These are phyloP conservation scores for Pseudanteris insignis DNA, from an alignment of 2,888 invertebrate genomes.

Conservation along the genomic window DNA sequence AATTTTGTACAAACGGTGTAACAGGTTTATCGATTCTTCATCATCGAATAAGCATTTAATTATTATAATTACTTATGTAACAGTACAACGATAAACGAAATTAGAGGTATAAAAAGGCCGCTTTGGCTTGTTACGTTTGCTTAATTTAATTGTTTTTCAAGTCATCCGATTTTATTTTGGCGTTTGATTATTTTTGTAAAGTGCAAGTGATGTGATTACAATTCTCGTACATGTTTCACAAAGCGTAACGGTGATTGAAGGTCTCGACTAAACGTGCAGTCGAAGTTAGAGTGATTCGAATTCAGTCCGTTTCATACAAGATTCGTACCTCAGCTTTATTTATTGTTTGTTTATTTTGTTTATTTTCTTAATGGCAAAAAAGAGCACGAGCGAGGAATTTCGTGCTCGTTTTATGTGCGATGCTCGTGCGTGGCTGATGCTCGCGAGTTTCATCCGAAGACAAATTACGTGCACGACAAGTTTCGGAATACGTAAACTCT, in stretches of 20 bases:
- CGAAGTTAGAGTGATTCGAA: conserved; percentile 9
- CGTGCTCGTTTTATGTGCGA: background rate
- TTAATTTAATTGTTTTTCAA: too few relatives aligned
- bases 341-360: conserved; percentile 10
- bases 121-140: too few relatives aligned
- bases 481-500: conserved; percentile 6
- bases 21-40: too few relatives aligned
- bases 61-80: too few relatives aligned
- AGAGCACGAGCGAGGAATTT: conserved; percentile 17
- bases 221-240: conserved; percentile 22
- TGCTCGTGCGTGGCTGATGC: background rate
- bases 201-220: conserved; percentile 15
- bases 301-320: conserved; percentile 15
- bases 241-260: conserved; percentile 16
- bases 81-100: conserved; percentile 1
- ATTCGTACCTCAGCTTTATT: conserved; percentile 17
- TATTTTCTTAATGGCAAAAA: conserved; percentile 12
- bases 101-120: too few relatives aligned
- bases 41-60: too few relatives aligned
- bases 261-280: conserved; percentile 14
- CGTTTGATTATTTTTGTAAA: conserved; percentile 19
- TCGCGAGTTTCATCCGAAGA: conserved; percentile 5
- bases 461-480: conserved; percentile 12
- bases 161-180: too few relatives aligned
- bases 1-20: too few relatives aligned